These are phyloP conservation scores for Chloroceryle amazona DNA, from an alignment of 2,797 vertebrate genomes.

Conservation along the genomic window DNA sequence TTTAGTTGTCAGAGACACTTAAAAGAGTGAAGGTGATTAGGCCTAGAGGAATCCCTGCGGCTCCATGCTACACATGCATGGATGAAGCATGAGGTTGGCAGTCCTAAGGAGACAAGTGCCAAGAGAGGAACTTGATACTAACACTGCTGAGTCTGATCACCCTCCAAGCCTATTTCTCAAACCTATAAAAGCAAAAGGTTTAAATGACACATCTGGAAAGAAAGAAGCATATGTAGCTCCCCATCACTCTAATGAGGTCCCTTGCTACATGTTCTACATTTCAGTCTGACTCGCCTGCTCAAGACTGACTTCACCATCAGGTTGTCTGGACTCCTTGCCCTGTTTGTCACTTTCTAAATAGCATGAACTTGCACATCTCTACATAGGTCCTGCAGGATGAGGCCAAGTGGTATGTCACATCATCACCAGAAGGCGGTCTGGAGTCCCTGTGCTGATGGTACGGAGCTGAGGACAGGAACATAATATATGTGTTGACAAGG, in stretches of 20 bases:
- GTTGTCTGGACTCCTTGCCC: neutral
- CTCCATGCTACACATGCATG: neutral
- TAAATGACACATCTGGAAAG: neutral
- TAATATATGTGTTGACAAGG: neutral
- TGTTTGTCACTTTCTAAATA: neutral
- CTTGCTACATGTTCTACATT: neutral
- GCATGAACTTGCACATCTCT: neutral
- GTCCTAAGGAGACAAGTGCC: neutral
- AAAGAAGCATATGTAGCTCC: neutral
- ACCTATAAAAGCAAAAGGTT: neutral
- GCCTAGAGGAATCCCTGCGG: neutral
- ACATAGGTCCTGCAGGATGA: fast-evolving
- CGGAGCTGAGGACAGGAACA: neutral
- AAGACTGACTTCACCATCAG: neutral
- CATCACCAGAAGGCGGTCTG: neutral
- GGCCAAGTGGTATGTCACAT: neutral
- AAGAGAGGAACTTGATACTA: neutral
- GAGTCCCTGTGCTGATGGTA: neutral
- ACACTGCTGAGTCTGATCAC: neutral
- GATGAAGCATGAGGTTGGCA: neutral
- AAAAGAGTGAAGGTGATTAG: neutral
- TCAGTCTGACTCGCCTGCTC: neutral
- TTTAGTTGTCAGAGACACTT: neutral
- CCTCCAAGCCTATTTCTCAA: neutral
- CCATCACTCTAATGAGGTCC: neutral